phyloP scores from a whole-genome alignment of 2,888 invertebrate genomes.

The Anaspis maculata region DNA sequence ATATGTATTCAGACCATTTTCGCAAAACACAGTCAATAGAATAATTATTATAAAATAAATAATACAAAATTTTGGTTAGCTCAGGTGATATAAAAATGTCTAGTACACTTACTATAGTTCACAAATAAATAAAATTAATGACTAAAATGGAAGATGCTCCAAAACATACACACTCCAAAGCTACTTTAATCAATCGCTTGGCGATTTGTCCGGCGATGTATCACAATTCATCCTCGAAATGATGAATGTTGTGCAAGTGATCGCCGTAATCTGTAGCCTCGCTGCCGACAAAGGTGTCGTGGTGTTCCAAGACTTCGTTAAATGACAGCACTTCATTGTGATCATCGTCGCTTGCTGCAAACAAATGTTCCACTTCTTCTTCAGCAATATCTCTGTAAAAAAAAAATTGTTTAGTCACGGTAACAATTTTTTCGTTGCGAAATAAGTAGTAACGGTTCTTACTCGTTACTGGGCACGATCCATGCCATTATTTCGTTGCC shows the following conservation, averaged over 20 bases:
- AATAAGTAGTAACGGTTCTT: conserved; percentile 35
- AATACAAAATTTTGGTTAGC: too few species aligned
- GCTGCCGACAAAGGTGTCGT: conserved; percentile 86
- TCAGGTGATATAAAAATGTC: too few species aligned
- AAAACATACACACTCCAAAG: conserved; percentile 10
- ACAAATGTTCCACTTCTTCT: conserved; percentile 86
- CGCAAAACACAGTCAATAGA: too few species aligned
- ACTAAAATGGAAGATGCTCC: conserved; percentile 11
- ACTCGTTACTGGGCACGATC: conserved; percentile 88
- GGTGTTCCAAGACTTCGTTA: conserved; percentile 73
- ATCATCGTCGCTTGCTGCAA: conserved; percentile 79
- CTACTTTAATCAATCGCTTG: conserved; percentile 7
- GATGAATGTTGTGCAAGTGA: conserved; percentile 70
- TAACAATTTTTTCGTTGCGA: not conserved
- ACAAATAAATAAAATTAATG: conserved; percentile 12
- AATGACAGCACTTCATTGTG: conserved; percentile 71
- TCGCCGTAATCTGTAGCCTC: conserved; percentile 86
- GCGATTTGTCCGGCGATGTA: conserved; percentile 5
- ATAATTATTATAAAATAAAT: conserved; percentile 1
- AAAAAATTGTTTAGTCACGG: not conserved
- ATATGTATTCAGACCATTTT: too few species aligned
- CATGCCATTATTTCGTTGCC: conserved; percentile 75
- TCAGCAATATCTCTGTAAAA: conserved; percentile 67
- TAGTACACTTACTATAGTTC: too few species aligned
- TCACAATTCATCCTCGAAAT: conserved; percentile 74